A percentile compares a stretch with the other conserved stretches of the same genome.
Conservation (phyloP, 2,888 invertebrate species). For the Lasius platythorax region DNA sequence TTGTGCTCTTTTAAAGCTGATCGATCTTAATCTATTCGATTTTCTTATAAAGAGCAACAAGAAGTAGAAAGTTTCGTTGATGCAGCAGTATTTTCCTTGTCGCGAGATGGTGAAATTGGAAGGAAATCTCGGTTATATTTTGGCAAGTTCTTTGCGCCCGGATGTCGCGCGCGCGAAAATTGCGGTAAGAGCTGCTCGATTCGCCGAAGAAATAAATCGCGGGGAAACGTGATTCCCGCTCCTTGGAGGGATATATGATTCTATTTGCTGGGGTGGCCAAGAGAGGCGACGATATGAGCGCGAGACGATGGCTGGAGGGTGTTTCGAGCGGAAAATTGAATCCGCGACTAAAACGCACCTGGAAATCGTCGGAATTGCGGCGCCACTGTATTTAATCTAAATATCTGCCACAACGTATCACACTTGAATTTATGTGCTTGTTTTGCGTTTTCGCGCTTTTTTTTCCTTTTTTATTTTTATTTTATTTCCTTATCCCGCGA, state of each 20-base stretch:
- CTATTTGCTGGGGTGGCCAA: constrained; percentile 33
- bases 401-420: constrained; percentile 23
- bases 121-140: constrained; percentile 23
- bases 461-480: neutral
- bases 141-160: neutral
- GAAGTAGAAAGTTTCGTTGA: neutral
- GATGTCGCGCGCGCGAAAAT: constrained; percentile 20
- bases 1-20: neutral
- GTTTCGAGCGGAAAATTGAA: constrained; percentile 49
- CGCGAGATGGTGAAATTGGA: neutral
- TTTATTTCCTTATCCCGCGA: neutral
- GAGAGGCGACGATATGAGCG: constrained; percentile 26
- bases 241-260: constrained; percentile 50
- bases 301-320: neutral
- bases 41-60: neutral
- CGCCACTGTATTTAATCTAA: constrained; percentile 3
- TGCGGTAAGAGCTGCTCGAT: constrained; percentile 28
- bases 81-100: constrained; percentile 18
- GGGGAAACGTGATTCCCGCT: constrained; percentile 47
- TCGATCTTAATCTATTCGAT: constrained; percentile 1
- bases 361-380: constrained; percentile 1
- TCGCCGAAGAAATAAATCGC: constrained; percentile 51
- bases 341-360: constrained; percentile 40
- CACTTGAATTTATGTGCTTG: constrained; percentile 18
- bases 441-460: constrained; percentile 3